Conservation (phyloP, 2,797 vertebrate species). For the Ambastaia sidthimunki region DNA sequence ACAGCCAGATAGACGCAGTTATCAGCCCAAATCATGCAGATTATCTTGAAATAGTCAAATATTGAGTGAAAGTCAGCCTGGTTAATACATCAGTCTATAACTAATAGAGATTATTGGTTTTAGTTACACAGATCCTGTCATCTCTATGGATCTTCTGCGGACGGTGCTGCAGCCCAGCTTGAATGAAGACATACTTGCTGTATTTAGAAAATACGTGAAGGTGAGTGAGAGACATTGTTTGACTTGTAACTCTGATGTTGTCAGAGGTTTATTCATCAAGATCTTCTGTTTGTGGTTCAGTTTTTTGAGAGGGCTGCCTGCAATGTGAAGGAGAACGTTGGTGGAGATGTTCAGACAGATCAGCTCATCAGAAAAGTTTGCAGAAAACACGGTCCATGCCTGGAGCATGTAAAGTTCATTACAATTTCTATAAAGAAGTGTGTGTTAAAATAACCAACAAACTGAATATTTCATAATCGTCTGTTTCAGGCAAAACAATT, state of each 20-base stretch:
- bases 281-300: conserved; percentile 67
- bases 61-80: too few relatives aligned
- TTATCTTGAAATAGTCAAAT: too few relatives aligned
- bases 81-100: too few relatives aligned
- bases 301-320: conserved; percentile 92
- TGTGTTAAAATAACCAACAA: background rate
- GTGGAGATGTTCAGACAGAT: conserved; percentile 88
- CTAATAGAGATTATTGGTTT: conserved; percentile 42
- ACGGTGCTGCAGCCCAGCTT: conserved; percentile 95
- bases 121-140: conserved; percentile 90
- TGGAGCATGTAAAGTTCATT: conserved; percentile 84
- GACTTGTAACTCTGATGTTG: too few relatives aligned
- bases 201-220: conserved; percentile 96
- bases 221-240: conserved; percentile 67
- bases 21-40: too few relatives aligned
- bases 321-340: conserved; percentile 92
- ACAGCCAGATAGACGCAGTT: too few relatives aligned
- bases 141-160: conserved; percentile 96
- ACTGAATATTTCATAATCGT: conserved; percentile 29
- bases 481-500: conserved; percentile 88
- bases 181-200: conserved; percentile 91
- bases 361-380: conserved; percentile 91
- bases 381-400: conserved; percentile 86
- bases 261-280: too few relatives aligned
- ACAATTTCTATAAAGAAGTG: background rate